Evolutionary conservation across 2,797 vertebrate species (phyloP), one percentile per base, ranked within the genome.

Genomic region (Microctenopoma lineatum): DNA sequence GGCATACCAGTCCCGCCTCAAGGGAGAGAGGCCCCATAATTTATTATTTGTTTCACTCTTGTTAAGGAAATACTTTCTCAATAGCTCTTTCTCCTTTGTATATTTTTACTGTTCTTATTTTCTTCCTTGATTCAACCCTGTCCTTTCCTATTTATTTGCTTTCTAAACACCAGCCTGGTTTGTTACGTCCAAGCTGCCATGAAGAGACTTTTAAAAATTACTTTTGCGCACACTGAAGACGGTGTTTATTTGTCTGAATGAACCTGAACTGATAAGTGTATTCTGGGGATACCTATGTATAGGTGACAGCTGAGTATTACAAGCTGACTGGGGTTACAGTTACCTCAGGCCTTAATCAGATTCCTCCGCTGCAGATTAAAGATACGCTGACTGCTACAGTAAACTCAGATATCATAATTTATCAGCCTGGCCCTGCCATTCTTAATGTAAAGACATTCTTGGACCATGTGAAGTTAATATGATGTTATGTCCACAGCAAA

Each of bases 41-140:
- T 92, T 92, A 92, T 93, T 92, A 92, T 92, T 92, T 89, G 84
- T 90, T 92, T 85, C 66, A 74, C 73, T 91, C 83, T 84, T 90
- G 89, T 93, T 92, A 91, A 91, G 86, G 88, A 93, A 92, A 93
- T 92, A 91, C 88, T 91, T 91, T 94, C 88, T 92, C 91, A 91
- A 92, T 90, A 81, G 83, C 87, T 87, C 89, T 80, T 77, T 81
- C 67, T 57, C 60, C 81, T 91, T 90, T 94, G 94, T 94, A 92
- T 94, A 92, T 94, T 94, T 94, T 88, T 78, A 90, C 90, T 89
- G 70, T 92, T 84, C 79, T 88, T 91, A 89, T 91, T 92, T 92
- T 93, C 86, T 88, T 86, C 89, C 89, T 89, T 84, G 83, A 90
- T 89, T 92, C 84, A 72, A 77, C 68, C 84, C 71, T 46, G 66